Percentiles rank a stretch among this genome's conserved stretches.
Conservation (phyloP, 2,888 invertebrate species). For the Cheilosia impressa region DNA sequence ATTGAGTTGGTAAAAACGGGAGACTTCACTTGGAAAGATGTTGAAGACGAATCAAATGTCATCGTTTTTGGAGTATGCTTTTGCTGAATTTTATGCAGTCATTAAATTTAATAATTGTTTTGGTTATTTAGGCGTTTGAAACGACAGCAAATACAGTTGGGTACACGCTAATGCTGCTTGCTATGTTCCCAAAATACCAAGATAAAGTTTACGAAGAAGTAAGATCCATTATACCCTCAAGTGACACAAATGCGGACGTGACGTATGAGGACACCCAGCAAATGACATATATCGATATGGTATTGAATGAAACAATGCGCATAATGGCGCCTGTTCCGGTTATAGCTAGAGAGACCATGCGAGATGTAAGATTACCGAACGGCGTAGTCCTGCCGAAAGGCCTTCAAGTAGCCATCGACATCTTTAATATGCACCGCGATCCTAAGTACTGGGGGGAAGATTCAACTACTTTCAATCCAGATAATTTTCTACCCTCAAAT, state of each 20-base stretch:
- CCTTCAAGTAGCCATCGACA: slow-evolving; percentile 80
- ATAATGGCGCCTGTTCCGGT: slow-evolving; percentile 81
- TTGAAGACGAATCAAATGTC: slow-evolving; percentile 80
- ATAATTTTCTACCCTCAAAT: slow-evolving; percentile 81
- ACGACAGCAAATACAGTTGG: slow-evolving; percentile 79
- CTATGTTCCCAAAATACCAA: slow-evolving; percentile 71
- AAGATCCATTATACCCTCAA: slow-evolving; percentile 77
- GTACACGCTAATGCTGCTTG: slow-evolving; percentile 59
- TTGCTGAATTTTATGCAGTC: not conserved
- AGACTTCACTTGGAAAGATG: slow-evolving; percentile 79
- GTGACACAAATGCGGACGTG: slow-evolving; percentile 77
- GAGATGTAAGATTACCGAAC: slow-evolving; percentile 78
- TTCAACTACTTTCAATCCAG: slow-evolving; percentile 82
- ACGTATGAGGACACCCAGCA: slow-evolving; percentile 79
- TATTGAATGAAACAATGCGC: slow-evolving; percentile 81
- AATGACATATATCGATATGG: slow-evolving; percentile 81
- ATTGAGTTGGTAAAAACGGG: slow-evolving; percentile 78
- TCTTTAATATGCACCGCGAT: slow-evolving; percentile 81
- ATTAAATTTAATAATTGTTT: not conserved
- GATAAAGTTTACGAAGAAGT: slow-evolving; percentile 80
- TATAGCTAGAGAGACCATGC: slow-evolving; percentile 78
- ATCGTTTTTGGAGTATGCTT: slow-evolving; percentile 79
- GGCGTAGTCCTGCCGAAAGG: slow-evolving; percentile 80
- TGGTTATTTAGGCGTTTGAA: slow-evolving; percentile 79
- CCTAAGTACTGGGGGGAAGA: slow-evolving; percentile 81